These are phyloP conservation scores for Ranitomeya imitator DNA, from an alignment of 2,113 vertebrate species.

Conservation along the genomic window DNA sequence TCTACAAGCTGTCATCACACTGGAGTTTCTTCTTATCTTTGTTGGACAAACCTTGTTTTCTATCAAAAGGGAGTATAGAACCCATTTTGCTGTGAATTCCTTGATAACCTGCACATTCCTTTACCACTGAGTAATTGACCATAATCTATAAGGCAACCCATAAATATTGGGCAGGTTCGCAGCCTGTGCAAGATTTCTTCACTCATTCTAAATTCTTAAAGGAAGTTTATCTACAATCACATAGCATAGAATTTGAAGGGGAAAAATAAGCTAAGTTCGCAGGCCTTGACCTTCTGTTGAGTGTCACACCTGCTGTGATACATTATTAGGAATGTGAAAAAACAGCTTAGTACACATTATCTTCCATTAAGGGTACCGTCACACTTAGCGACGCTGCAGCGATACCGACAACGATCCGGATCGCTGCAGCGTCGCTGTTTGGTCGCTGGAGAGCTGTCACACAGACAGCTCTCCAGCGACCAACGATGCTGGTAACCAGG, in stretches of 20 bases:
- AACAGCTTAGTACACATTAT: not conserved
- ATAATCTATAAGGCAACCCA: conserved; percentile 37
- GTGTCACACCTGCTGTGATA: conserved; percentile 3
- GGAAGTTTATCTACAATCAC: conserved; percentile 19
- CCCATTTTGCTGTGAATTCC: conserved; percentile 28
- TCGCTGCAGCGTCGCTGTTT: too few species aligned
- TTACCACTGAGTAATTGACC: conserved; percentile 23
- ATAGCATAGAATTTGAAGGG: not conserved
- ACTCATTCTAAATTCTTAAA: conserved; percentile 9
- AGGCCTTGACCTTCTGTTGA: not conserved
- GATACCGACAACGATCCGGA: too few species aligned
- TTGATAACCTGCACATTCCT: conserved; percentile 43
- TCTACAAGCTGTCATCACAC: conserved; percentile 32
- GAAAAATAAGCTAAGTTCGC: not conserved
- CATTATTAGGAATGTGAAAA: conserved; percentile 1
- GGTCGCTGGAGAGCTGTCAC: too few species aligned
- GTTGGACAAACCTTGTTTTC: conserved; percentile 22
- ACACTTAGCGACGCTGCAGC: too few species aligned
- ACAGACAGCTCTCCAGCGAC: too few species aligned
- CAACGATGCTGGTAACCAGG: too few species aligned
- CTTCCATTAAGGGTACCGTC: too few species aligned
- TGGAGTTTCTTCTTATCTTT: conserved; percentile 43
- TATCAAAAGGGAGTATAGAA: conserved; percentile 42
- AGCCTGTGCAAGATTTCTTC: not conserved
- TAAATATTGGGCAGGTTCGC: conserved; percentile 29